A percentile compares a stretch with the other conserved stretches of the same genome.
Evolutionary conservation across 1,140 invertebrate genomes (phyloP).

Genomic region (Pachypeltis micranthus): DNA sequence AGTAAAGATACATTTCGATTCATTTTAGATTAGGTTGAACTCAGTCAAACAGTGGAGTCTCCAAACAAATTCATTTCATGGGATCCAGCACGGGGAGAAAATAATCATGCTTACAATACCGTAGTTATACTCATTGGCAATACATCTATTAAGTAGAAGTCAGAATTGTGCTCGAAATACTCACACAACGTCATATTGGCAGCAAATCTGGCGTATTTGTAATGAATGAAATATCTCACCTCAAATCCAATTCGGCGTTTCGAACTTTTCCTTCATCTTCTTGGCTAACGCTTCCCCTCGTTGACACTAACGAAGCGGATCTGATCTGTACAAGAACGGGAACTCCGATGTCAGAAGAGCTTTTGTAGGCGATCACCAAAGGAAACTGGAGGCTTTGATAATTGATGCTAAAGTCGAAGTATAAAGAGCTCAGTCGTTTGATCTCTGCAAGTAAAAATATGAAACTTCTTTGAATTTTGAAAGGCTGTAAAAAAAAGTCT

Average conservation of each 20-base stretch:
- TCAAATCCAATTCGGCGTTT: constrained; percentile 44
- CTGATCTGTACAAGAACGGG: constrained; percentile 33
- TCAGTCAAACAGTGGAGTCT: no score
- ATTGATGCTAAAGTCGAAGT: constrained; percentile 41
- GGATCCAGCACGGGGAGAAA: neutral
- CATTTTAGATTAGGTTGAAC: no score
- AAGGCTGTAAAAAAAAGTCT: neutral
- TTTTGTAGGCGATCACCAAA: constrained; percentile 36
- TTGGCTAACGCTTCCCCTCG: constrained; percentile 28
- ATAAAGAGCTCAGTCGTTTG: constrained; percentile 34
- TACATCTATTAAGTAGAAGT: no score
- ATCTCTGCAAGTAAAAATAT: constrained; percentile 33
- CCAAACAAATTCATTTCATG: no score
- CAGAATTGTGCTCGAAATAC: no score
- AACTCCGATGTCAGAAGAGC: constrained; percentile 42
- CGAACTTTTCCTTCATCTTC: constrained; percentile 33
- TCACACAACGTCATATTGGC: no score
- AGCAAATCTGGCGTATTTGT: no score
- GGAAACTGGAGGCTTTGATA: constrained; percentile 40
- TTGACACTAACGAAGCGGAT: constrained; percentile 26
- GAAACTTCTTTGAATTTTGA: no score
- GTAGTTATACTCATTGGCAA: no score
- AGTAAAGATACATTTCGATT: neutral
- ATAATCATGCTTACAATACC: no score
- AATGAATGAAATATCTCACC: no score